phyloP scores from a whole-genome alignment of 2,113 vertebrate genomes.

The Neofelis nebulosa region DNA sequence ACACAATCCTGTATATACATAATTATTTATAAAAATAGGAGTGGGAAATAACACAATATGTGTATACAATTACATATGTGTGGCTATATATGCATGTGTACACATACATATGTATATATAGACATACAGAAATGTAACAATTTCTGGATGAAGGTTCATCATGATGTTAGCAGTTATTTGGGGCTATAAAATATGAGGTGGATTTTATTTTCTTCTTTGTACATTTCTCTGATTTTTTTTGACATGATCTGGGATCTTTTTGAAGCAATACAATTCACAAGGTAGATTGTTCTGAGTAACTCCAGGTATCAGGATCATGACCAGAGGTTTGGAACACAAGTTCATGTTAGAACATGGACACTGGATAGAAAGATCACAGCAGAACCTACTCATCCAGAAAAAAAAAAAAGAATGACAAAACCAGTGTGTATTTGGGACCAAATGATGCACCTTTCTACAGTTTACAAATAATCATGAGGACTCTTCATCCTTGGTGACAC shows the following conservation, averaged over 20 bases:
- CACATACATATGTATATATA: neutral
- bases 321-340: neutral
- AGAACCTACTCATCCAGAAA: neutral
- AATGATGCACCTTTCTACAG: neutral
- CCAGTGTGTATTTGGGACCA: neutral
- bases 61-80: neutral
- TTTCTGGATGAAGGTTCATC: neutral
- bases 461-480: neutral
- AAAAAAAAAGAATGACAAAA: neutral
- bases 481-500: neutral
- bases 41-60: neutral
- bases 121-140: neutral
- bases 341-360: neutral
- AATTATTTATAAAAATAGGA: neutral
- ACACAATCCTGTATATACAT: neutral
- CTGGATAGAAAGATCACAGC: neutral
- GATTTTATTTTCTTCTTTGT: slow-evolving; percentile 23
- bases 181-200: neutral
- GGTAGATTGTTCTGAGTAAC: neutral
- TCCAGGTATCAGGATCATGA: neutral
- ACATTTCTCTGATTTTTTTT: neutral
- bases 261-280: neutral
- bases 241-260: neutral
- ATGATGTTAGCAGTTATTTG: neutral
- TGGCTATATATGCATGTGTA: too few species aligned